Conservation (phyloP, 2,888 invertebrate species). For the Lasioglossum leucozonium region DNA sequence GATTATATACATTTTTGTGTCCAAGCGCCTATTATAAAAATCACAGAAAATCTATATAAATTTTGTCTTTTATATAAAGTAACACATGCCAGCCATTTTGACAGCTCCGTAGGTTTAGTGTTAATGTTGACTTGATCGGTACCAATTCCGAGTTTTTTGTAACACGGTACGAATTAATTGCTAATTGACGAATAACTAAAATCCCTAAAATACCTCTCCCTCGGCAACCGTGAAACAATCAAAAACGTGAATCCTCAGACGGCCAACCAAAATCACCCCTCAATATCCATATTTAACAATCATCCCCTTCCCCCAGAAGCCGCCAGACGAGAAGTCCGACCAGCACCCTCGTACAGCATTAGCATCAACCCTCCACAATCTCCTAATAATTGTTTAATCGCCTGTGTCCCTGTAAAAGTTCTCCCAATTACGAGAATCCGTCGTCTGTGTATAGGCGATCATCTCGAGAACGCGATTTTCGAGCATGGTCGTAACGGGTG, state of each 20-base stretch:
- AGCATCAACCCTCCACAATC: conserved; percentile 42
- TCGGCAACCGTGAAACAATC: not conserved
- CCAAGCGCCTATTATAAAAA: too few species aligned
- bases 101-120: too few species aligned
- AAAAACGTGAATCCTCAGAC: too few species aligned
- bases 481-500: not conserved
- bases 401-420: conserved; percentile 78
- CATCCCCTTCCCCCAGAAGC: not conserved
- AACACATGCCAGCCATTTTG: too few species aligned
- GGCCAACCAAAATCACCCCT: not conserved
- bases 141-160: too few species aligned
- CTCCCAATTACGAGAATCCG: conserved; percentile 77
- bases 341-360: not conserved
- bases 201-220: too few species aligned
- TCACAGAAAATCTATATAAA: too few species aligned
- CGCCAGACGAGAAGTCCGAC: not conserved
- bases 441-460: conserved; percentile 25
- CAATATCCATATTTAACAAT: conserved; percentile 1
- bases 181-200: not conserved
- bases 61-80: too few species aligned
- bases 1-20: too few species aligned
- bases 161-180: not conserved
- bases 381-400: conserved; percentile 83
- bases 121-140: too few species aligned
- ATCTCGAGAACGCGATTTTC: conserved; percentile 27